Evolutionary conservation across 1,140 invertebrate genomes (phyloP).

Genomic region (Neotoxoptera formosana): DNA sequence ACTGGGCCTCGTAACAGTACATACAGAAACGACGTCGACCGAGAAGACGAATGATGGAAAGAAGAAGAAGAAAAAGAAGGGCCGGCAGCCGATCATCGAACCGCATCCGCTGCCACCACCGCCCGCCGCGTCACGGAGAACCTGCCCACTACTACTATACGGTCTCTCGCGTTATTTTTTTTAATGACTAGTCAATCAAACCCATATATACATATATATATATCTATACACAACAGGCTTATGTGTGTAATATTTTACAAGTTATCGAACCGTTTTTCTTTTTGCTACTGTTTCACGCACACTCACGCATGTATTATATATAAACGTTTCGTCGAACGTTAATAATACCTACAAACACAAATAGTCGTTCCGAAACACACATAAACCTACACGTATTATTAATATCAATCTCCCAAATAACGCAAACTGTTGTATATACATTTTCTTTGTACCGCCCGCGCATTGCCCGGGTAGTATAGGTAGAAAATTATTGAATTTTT

Average conservation of each 20-base stretch:
- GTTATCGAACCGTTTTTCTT: background rate
- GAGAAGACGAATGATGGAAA: background rate
- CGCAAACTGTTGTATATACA: background rate
- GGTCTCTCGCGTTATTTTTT: background rate
- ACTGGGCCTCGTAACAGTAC: constrained; percentile 46
- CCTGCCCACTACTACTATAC: background rate
- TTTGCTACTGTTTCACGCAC: background rate
- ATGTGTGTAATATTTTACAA: background rate
- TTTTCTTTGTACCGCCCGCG: background rate
- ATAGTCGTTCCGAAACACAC: background rate
- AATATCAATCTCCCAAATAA: background rate
- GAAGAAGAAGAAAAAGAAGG: background rate
- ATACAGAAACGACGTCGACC: background rate
- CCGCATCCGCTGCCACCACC: constrained; percentile 16
- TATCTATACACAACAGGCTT: background rate
- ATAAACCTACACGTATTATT: background rate
- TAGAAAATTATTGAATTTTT: constrained; percentile 12
- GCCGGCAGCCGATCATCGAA: constrained; percentile 9
- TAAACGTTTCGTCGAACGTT: background rate
- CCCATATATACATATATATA: background rate
- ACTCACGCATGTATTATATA: background rate
- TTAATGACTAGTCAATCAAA: constrained; percentile 35
- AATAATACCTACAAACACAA: background rate
- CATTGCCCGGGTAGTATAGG: background rate
- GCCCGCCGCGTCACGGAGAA: background rate